Conservation (phyloP, 2,797 vertebrate species). For the Cephalopachus bancanus region DNA sequence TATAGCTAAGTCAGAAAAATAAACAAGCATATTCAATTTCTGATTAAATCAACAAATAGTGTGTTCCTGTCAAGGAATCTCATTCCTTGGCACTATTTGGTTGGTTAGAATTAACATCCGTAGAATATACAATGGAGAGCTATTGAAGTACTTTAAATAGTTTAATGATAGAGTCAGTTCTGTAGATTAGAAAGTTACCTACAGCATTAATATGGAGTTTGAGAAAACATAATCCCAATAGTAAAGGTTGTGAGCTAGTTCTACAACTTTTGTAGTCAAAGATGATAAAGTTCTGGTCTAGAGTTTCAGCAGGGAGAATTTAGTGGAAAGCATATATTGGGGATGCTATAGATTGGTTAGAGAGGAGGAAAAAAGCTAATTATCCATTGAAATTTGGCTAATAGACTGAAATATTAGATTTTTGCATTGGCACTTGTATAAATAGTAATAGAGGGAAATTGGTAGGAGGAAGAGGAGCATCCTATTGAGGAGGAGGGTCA, state of each 20-base stretch:
- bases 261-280: neutral
- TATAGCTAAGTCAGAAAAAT: neutral
- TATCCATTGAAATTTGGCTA: neutral
- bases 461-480: rapidly evolving
- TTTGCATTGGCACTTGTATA: neutral
- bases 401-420: neutral
- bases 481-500: neutral
- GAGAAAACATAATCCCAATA: neutral
- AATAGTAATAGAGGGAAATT: neutral
- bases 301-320: neutral
- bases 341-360: neutral
- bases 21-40: neutral
- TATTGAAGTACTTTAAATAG: neutral
- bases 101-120: neutral
- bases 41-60: neutral
- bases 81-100: neutral
- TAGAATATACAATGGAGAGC: neutral
- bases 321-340: neutral
- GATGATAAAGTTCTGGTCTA: neutral
- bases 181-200: neutral
- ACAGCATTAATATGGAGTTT: neutral
- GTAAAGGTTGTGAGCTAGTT: neutral
- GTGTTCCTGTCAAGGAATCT: neutral
- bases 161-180: neutral
- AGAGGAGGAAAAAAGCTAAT: neutral